These are phyloP conservation scores for Meriones unguiculatus DNA, from an alignment of 2,113 vertebrate genomes.

Conservation along the genomic window DNA sequence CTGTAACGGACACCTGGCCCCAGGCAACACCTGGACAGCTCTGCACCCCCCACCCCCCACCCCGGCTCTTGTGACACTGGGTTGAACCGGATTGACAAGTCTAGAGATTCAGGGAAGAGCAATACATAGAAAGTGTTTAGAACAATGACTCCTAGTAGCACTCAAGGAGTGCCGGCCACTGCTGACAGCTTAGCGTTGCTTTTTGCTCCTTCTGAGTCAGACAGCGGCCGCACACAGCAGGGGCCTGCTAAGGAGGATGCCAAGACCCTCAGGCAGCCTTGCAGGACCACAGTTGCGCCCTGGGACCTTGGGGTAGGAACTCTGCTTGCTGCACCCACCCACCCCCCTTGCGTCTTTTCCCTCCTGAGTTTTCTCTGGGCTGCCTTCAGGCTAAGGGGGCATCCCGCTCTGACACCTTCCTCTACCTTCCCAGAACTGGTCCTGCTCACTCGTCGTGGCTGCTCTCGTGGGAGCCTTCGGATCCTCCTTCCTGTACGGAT, in stretches of 20 bases:
- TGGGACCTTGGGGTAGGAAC: neutral
- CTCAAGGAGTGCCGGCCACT: neutral
- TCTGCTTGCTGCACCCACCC: neutral
- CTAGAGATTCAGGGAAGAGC: neutral
- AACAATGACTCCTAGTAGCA: neutral
- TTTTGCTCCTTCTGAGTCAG: no score
- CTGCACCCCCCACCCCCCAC: neutral
- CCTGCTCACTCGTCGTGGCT: conserved; percentile 89
- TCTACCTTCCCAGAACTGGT: conserved; percentile 86
- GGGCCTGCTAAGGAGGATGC: neutral
- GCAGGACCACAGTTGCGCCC: no score
- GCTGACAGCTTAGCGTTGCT: neutral
- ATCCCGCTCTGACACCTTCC: neutral
- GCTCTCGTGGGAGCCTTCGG: conserved; percentile 92
- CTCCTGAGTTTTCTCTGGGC: neutral
- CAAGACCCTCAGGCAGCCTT: neutral
- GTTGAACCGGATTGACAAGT: neutral
- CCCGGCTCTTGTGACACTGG: no score
- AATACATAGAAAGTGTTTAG: neutral
- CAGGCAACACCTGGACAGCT: neutral
- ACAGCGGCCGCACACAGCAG: no score
- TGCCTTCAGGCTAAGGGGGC: neutral
- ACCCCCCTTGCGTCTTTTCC: no score
- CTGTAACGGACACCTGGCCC: neutral
- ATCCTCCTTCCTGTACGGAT: conserved; percentile 95